A percentile compares a stretch with the other conserved stretches of the same genome.
Conservation (phyloP, 2,888 invertebrate species). For the Hypomecis atomaria region DNA sequence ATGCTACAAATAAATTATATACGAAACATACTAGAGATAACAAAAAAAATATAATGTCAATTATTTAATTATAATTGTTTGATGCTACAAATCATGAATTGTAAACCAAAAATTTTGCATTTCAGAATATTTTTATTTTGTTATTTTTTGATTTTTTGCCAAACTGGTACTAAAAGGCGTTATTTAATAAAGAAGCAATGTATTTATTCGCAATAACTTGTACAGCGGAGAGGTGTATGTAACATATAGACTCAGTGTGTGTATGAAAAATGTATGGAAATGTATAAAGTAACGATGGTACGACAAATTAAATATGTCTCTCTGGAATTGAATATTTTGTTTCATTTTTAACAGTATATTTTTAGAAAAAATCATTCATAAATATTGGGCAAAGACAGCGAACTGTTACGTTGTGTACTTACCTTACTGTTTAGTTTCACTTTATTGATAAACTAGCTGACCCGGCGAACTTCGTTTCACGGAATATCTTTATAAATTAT, state of each 20-base stretch:
- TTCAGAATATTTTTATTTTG: constrained; percentile 34
- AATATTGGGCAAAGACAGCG: too few relatives aligned
- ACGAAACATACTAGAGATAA: constrained; percentile 2
- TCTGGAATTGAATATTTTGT: constrained; percentile 66
- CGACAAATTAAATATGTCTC: constrained; percentile 79
- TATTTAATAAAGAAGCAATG: constrained; percentile 63
- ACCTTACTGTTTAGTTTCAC: too few relatives aligned
- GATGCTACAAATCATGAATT: constrained; percentile 27
- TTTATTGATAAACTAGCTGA: too few relatives aligned
- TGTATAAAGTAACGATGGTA: constrained; percentile 67
- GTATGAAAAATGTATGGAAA: constrained; percentile 66
- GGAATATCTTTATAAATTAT: too few relatives aligned
- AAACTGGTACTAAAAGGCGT: constrained; percentile 24
- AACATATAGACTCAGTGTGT: constrained; percentile 63
- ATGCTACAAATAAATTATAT: not conserved
- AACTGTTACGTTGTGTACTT: too few relatives aligned
- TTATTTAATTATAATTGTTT: constrained; percentile 28
- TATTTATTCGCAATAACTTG: constrained; percentile 80
- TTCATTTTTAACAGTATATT: constrained; percentile 43
- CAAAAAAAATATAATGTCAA: constrained; percentile 28
- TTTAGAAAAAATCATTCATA: too few relatives aligned
- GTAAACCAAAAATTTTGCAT: constrained; percentile 38
- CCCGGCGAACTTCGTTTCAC: too few relatives aligned
- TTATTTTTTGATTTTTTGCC: constrained; percentile 11
- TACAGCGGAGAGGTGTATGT: constrained; percentile 67